phyloP scores from a whole-genome alignment of 1,140 invertebrate species.

The Hirudo medicinalis region DNA sequence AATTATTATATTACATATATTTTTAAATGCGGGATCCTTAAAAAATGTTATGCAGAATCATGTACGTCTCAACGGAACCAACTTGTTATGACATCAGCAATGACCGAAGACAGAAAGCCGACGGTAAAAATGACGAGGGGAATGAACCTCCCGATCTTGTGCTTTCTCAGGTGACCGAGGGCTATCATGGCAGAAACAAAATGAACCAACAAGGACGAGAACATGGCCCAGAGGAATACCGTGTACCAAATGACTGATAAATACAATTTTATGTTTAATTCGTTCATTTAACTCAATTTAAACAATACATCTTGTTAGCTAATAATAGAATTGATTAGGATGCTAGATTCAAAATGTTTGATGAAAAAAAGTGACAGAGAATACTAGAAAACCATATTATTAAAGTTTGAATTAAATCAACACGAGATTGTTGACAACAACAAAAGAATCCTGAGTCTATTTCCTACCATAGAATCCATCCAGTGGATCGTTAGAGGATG shows the following conservation, averaged over 20 bases:
- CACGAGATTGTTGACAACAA: background rate
- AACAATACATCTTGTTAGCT: too few relatives aligned
- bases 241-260: conserved; percentile 81
- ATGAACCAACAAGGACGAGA: conserved; percentile 82
- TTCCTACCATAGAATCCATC: conserved; percentile 41
- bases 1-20: too few relatives aligned
- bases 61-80: conserved; percentile 28
- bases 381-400: too few relatives aligned
- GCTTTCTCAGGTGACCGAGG: conserved; percentile 73
- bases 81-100: conserved; percentile 73
- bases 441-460: background rate
- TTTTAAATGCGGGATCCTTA: too few relatives aligned
- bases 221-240: conserved; percentile 80
- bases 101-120: conserved; percentile 69
- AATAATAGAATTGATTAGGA: too few relatives aligned
- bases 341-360: too few relatives aligned
- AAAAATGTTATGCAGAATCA: background rate
- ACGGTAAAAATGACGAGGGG: conserved; percentile 71
- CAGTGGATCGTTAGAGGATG: conserved; percentile 37
- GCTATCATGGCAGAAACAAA: conserved; percentile 74
- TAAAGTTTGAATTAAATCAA: too few relatives aligned
- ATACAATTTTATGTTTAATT: too few relatives aligned
- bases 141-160: conserved; percentile 77
- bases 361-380: too few relatives aligned
- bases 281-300: too few relatives aligned